Conservation (phyloP, 2,113 vertebrate species). For the Macrotus californicus region DNA sequence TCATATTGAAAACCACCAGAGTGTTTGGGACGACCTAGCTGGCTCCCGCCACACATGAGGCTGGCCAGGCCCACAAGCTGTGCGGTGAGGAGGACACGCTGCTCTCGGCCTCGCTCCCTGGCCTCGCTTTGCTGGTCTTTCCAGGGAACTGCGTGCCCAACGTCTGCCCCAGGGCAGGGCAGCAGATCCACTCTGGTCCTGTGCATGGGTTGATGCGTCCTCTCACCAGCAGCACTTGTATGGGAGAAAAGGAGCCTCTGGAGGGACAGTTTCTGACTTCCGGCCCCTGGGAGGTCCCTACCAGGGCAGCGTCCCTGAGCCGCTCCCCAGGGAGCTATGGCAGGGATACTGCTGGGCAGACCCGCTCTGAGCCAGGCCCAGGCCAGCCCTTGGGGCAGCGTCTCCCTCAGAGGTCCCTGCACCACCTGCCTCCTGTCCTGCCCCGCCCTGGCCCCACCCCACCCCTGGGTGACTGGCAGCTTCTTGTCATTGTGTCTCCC, state of each 20-base stretch:
- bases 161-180: not conserved
- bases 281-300: not conserved
- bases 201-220: not conserved
- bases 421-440: not conserved
- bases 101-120: not conserved
- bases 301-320: not conserved
- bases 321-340: not conserved
- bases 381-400: not conserved
- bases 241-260: fast-evolving
- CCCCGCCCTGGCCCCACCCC: not conserved
- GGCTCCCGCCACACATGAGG: not conserved
- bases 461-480: not conserved
- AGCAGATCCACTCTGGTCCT: too few species aligned
- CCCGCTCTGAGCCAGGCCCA: not conserved
- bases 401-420: not conserved
- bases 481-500: not conserved
- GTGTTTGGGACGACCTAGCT: not conserved
- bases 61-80: not conserved
- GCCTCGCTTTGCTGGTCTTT: not conserved
- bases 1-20: not conserved
- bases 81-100: not conserved
- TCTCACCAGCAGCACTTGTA: not conserved
- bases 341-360: not conserved
- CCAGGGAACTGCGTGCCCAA: not conserved
- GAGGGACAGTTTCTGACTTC: not conserved